Conservation (phyloP, 1,140 invertebrate genomes). For the Tyrophagus putrescentiae region DNA sequence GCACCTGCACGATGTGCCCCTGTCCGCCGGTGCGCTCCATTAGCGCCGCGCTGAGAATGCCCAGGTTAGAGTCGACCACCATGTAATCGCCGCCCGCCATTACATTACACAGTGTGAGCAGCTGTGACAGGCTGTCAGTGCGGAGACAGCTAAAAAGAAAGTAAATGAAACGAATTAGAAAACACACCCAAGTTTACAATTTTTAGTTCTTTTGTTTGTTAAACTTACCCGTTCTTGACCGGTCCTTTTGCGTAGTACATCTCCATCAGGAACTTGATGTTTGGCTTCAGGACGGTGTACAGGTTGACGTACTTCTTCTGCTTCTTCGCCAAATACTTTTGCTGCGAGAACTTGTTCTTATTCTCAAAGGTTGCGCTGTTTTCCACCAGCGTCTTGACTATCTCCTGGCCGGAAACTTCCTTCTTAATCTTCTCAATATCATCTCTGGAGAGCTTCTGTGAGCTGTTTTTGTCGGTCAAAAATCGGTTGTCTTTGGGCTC, state of each 20-base stretch:
- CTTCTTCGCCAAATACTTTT: constrained; percentile 25
- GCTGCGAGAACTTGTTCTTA: constrained; percentile 23
- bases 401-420: constrained; percentile 38
- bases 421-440: constrained; percentile 62
- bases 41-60: constrained; percentile 62
- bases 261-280: constrained; percentile 52
- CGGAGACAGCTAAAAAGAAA: constrained; percentile 43
- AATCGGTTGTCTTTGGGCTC: constrained; percentile 63
- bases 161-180: constrained; percentile 15
- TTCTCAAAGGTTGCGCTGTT: constrained; percentile 22
- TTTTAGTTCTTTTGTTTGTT: not conserved
- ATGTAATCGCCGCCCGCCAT: constrained; percentile 58
- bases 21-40: constrained; percentile 47
- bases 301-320: constrained; percentile 22
- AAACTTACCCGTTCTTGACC: constrained; percentile 50
- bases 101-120: constrained; percentile 63
- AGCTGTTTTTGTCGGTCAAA: constrained; percentile 63
- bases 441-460: constrained; percentile 63
- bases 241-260: constrained; percentile 61
- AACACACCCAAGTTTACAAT: not conserved
- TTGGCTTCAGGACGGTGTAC: constrained; percentile 43
- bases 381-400: constrained; percentile 20
- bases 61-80: constrained; percentile 70
- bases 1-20: constrained; percentile 53
- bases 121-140: constrained; percentile 69